A percentile compares a stretch with the other conserved stretches of the same genome.
Conservation (phyloP, 2,888 invertebrate genomes). For the Drosophila paramelanica region DNA sequence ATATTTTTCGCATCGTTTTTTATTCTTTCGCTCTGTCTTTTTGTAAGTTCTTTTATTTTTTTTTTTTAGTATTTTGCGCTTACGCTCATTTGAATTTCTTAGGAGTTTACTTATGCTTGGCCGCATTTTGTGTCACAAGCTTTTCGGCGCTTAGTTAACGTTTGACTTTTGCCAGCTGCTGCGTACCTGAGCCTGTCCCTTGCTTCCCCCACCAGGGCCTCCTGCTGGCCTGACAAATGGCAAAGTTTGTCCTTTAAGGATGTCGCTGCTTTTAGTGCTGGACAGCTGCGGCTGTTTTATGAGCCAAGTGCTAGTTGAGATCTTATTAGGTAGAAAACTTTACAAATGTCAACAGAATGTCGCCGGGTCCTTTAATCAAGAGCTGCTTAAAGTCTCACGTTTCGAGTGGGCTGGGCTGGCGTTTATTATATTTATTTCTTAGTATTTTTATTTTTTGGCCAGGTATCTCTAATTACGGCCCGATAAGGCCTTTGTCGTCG, state of each 20-base stretch:
- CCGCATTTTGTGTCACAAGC: slow-evolving; percentile 74
- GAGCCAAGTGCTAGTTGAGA: slow-evolving; percentile 48
- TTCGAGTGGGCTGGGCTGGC: background rate
- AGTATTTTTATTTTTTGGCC: background rate
- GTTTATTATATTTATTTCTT: too few relatives aligned
- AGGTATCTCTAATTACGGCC: slow-evolving; percentile 52
- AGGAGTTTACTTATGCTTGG: slow-evolving; percentile 74
- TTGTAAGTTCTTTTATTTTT: slow-evolving; percentile 8
- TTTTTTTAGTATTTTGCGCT: slow-evolving; percentile 54
- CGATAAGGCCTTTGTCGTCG: slow-evolving; percentile 57
- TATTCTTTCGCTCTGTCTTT: slow-evolving; percentile 10
- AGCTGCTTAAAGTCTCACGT: slow-evolving; percentile 23
- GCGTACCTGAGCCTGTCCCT: slow-evolving; percentile 10
- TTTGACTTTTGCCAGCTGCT: slow-evolving; percentile 71
- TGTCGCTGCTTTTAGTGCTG: slow-evolving; percentile 24
- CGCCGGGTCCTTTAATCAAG: slow-evolving; percentile 69
- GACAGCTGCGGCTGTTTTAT: slow-evolving; percentile 56
- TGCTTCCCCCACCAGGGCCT: background rate
- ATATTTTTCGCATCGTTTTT: slow-evolving; percentile 9
- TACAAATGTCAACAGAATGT: slow-evolving; percentile 73
- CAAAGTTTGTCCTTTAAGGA: slow-evolving; percentile 56
- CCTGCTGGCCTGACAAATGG: slow-evolving; percentile 42
- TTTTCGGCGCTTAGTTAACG: slow-evolving; percentile 79
- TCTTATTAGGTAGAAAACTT: slow-evolving; percentile 64
- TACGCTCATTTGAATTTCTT: slow-evolving; percentile 79